Evolutionary conservation across 2,888 invertebrate species (phyloP), one percentile per base, ranked within the genome.

Genomic region (Chrysotoxum bicinctum): DNA sequence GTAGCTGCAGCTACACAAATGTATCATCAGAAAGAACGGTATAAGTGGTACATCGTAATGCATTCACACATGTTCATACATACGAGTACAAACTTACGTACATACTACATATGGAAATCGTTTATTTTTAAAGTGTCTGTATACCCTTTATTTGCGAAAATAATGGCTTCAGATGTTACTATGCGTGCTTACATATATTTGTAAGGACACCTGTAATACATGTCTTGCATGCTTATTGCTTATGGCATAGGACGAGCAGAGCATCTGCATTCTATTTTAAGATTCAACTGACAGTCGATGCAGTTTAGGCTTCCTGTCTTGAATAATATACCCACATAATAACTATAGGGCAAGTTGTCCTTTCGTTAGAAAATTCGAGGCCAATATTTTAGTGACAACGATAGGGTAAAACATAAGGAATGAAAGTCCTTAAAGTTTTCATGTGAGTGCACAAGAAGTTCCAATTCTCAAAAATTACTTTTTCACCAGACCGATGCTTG

Each of bases 101-200:
- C 0, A 50, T 26, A 23, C 3, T 14, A 6, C 12, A 50, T 9
- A 30, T 30, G 10, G 9, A 40, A 40, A 40, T 23, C 60, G n/a
- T 60, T 60, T 60, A 40, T 40, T 40, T 60, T 40, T 10, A 23
- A 37, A 58, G 21, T 58, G 19, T 12, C 35, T 35, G 19, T 56
- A 12, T 52, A 50, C 45, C n/a, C n/a, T 21, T 48, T 48, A 48
- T 32, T 56, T 58, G 12, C 2, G 32, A 21, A 58, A 23, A 4
- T 21, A 58, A 58, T 23, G 37, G 14, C 23, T 58, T 37, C 37
- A 37, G 37, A 37, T 56, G 12, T 56, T 50, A 23, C 23, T 50
- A 23, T 32, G 5, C n/a, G n/a, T n/a, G n/a, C n/a, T n/a, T n/a
- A n/a, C 2, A 1, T 14, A 7, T 52, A 1, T 52, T 26, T 30